These are phyloP conservation scores for Tamandua tetradactyla DNA, from an alignment of 2,797 vertebrate species.

Conservation along the genomic window DNA sequence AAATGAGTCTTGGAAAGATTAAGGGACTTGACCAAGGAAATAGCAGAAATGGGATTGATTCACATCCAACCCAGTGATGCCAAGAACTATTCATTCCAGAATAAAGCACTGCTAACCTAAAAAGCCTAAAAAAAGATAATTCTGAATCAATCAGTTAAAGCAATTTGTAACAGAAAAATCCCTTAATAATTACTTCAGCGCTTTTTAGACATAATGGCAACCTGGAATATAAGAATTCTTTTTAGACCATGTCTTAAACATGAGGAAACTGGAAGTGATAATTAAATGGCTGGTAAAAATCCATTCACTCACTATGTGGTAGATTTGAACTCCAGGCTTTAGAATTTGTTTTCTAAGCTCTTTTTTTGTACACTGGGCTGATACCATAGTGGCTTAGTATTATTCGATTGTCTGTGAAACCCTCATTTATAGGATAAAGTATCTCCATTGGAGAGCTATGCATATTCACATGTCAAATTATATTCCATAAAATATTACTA, in stretches of 20 bases:
- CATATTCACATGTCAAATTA: constrained; percentile 39
- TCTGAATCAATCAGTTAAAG: not conserved
- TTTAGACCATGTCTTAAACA: not conserved
- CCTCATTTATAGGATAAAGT: not conserved
- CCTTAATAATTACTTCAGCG: not conserved
- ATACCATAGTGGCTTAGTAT: not conserved
- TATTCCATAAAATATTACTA: constrained; percentile 41
- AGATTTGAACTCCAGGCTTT: not conserved
- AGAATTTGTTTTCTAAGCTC: not conserved
- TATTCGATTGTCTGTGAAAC: not conserved
- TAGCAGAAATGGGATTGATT: not conserved
- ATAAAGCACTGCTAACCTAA: not conserved
- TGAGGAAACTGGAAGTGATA: not conserved
- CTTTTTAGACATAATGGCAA: not conserved
- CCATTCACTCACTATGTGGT: not conserved
- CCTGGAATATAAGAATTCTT: not conserved
- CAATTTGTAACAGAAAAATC: not conserved
- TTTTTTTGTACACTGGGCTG: not conserved
- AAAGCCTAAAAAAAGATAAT: no score
- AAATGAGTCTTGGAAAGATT: not conserved
- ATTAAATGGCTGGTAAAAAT: not conserved
- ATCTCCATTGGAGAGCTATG: not conserved
- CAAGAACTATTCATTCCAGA: not conserved
- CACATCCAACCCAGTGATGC: not conserved
- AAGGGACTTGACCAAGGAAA: not conserved